These are phyloP conservation scores for Hyperoodon ampullatus DNA, from an alignment of 2,113 vertebrate species.

Conservation along the genomic window DNA sequence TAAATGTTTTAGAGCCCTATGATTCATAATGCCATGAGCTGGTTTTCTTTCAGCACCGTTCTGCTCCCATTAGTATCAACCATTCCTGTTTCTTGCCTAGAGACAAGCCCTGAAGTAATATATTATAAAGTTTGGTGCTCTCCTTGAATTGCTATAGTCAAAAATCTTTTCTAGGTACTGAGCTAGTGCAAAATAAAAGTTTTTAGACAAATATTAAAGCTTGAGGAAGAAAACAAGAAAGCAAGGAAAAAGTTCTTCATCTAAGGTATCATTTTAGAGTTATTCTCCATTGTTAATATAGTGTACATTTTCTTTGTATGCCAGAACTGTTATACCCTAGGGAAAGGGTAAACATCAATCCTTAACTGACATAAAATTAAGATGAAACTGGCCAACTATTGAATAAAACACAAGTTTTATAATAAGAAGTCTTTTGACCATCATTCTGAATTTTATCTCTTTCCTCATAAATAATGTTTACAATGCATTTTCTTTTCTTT, in stretches of 20 bases:
- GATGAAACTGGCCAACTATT: neutral
- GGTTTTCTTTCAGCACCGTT: conserved; percentile 62
- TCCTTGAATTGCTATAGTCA: conserved; percentile 21
- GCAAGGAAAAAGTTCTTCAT: neutral
- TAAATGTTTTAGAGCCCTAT: conserved; percentile 75
- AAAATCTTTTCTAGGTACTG: neutral
- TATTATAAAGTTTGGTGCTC: conserved; percentile 58
- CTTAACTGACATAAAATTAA: conserved; percentile 1
- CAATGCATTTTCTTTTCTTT: neutral
- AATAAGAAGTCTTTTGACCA: neutral
- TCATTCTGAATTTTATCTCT: neutral
- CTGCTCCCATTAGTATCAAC: conserved; percentile 65
- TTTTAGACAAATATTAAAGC: conserved; percentile 39
- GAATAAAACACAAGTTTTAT: neutral
- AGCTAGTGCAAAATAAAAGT: neutral
- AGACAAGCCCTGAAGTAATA: conserved; percentile 50
- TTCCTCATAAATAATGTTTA: conserved; percentile 43
- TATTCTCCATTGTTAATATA: neutral
- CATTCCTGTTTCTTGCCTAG: conserved; percentile 56
- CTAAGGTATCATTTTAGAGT: neutral
- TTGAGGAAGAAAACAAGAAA: conserved; percentile 39
- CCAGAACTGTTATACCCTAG: neutral
- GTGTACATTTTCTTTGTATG: neutral
- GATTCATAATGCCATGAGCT: conserved; percentile 72
- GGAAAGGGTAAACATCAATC: neutral